Percentiles rank a stretch among this genome's conserved stretches.
Evolutionary conservation across 2,888 invertebrate species (phyloP).

Genomic region (Philereme transversata): DNA sequence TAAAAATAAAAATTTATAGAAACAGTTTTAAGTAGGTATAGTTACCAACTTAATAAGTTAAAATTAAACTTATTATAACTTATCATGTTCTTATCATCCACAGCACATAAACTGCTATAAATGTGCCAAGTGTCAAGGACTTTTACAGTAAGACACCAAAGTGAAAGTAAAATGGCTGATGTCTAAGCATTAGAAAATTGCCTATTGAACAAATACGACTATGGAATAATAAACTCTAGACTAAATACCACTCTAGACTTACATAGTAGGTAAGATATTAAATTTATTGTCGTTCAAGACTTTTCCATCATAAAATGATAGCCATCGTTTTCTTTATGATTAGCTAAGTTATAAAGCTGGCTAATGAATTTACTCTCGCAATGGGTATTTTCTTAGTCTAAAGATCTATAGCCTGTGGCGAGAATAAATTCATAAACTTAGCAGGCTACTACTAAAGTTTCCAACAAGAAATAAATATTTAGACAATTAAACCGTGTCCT

Average conservation of each 20-base stretch:
- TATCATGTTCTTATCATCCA: not conserved
- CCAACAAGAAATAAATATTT: not conserved
- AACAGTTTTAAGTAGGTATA: no score
- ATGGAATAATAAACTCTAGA: not conserved
- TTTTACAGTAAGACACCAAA: conserved; percentile 19
- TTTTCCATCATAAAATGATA: not conserved
- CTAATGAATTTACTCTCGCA: not conserved
- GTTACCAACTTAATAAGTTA: no score
- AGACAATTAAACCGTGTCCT: no score
- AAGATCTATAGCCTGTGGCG: no score
- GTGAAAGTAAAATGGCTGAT: conserved; percentile 22
- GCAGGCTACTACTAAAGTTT: not conserved
- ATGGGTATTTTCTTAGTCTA: not conserved
- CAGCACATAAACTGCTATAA: conserved; percentile 11
- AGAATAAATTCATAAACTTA: no score
- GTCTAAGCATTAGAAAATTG: conserved; percentile 20
- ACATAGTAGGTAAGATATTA: not conserved
- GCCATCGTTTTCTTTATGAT: not conserved
- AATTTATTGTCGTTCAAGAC: not conserved
- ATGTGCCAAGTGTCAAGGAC: conserved; percentile 1
- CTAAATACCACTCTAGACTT: not conserved
- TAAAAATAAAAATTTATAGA: no score
- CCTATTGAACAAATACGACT: conserved; percentile 2
- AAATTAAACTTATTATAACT: not conserved
- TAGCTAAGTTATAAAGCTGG: not conserved